Base-by-base conservation (phyloP, 2,888 invertebrate genomes). In the Microctonus brassicae region DNA sequence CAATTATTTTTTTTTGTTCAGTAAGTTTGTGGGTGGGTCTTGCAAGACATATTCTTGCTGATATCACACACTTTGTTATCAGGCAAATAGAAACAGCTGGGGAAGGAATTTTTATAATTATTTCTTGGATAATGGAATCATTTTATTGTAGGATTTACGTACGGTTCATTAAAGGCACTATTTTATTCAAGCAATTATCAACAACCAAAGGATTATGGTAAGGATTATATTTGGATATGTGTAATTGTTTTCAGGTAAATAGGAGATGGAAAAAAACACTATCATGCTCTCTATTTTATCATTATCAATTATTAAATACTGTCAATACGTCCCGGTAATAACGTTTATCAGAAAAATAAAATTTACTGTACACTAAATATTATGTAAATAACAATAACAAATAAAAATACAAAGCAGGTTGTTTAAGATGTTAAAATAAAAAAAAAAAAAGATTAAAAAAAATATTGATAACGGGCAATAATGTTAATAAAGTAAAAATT, bases 181-280 rank as follows among this genome's bases (percentile, higher is more conserved):
- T 47, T 52, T 64, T 64, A 64, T 64, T 64, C n/a, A 58, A 58
- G 58, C 58, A 58, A 52, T 47, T 52, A 42, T 47, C 52, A 64
- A 42, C 29, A 26, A 52, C 29, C 6, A 47, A 47, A 47, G 17
- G 47, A n/a, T 17, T 47, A 17, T 47, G 17, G 3, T 17, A 11
- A 26, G 63, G 42, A 36, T 62, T 34, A n/a, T 26, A 47, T 24
- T n/a, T 42, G 63, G 52, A 42, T 24, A 64, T 29, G 9, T 24
- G 39, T 24, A 7, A 13, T 22, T n/a, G n/a, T 47, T 26, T 62
- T 34, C 39, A 24, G 39, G 24, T 62, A 62, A n/a, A 39, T 2
- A 26, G 55, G 5, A 55, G 26, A 20, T 24, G 17, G 58, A n/a
- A 33, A 26, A 24, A 29, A 64, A 47, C 52, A 64, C 26, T 26